Percentiles rank a stretch among this genome's conserved stretches.
Evolutionary conservation across 2,113 vertebrate genomes (phyloP).

Genomic region (Myotis brandtii): DNA sequence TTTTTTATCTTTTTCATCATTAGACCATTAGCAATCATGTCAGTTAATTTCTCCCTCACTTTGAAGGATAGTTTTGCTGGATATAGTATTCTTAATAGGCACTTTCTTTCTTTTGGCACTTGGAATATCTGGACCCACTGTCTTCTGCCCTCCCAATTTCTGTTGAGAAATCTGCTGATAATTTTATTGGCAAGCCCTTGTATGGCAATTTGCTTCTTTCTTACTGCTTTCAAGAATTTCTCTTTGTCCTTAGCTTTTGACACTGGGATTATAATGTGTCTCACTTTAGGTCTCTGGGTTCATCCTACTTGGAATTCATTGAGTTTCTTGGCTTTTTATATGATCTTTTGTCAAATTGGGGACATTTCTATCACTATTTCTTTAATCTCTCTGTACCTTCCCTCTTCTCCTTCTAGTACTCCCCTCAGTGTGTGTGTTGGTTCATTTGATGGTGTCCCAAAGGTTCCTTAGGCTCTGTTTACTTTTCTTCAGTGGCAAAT

Average conservation of each 20-base stretch:
- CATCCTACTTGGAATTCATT: background rate
- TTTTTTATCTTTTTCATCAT: background rate
- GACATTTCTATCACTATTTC: background rate
- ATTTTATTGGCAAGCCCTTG: background rate
- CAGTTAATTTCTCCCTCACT: background rate
- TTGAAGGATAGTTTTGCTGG: background rate
- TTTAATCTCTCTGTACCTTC: background rate
- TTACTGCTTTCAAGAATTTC: background rate
- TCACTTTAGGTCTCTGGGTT: background rate
- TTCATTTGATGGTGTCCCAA: background rate
- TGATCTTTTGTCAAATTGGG: background rate
- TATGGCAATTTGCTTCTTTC: background rate
- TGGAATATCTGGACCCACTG: background rate
- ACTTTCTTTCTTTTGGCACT: background rate
- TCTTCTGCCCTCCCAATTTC: background rate
- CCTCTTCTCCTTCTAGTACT: background rate
- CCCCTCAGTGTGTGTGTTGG: background rate
- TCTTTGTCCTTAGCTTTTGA: background rate
- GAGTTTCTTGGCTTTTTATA: background rate
- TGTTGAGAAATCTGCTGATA: background rate
- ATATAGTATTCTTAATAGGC: background rate
- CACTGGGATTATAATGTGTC: background rate
- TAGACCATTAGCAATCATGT: background rate
- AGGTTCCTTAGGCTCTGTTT: background rate
- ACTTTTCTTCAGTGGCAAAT: background rate